Evolutionary conservation across 2,888 invertebrate species (phyloP).

Genomic region (Caenorhabditis angaria): DNA sequence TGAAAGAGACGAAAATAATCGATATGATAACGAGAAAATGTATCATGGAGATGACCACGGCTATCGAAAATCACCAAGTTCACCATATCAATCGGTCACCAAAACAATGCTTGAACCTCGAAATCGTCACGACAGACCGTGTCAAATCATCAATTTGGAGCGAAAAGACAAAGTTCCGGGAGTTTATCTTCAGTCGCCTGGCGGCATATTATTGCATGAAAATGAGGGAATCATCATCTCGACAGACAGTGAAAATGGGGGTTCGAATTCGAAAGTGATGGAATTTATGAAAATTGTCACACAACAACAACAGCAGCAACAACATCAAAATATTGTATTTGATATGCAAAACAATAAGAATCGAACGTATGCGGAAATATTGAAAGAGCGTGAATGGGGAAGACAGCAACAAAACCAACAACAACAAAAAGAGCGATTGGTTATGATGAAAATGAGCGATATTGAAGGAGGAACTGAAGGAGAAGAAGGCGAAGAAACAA

Average conservation of each 20-base stretch:
- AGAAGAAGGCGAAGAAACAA: not conserved
- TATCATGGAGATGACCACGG: not conserved
- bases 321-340: not conserved
- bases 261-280: not conserved
- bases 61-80: constrained; percentile 5
- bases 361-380: not conserved
- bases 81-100: not conserved
- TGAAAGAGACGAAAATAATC: constrained; percentile 9
- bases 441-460: too few relatives aligned
- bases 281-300: not conserved
- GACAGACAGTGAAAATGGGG: not conserved
- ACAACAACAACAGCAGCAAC: not conserved
- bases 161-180: not conserved
- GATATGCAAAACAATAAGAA: not conserved
- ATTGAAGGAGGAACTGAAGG: not conserved
- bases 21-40: not conserved
- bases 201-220: too few relatives aligned
- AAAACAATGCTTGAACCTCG: constrained; percentile 3
- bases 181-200: too few relatives aligned
- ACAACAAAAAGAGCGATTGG: not conserved
- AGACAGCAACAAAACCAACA: not conserved
- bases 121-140: not conserved
- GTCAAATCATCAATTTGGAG: constrained; percentile 1
- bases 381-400: not conserved
- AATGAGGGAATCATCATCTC: too few relatives aligned